Conservation (phyloP, 2,113 vertebrate species). For the Malurus alboscapulatus region DNA sequence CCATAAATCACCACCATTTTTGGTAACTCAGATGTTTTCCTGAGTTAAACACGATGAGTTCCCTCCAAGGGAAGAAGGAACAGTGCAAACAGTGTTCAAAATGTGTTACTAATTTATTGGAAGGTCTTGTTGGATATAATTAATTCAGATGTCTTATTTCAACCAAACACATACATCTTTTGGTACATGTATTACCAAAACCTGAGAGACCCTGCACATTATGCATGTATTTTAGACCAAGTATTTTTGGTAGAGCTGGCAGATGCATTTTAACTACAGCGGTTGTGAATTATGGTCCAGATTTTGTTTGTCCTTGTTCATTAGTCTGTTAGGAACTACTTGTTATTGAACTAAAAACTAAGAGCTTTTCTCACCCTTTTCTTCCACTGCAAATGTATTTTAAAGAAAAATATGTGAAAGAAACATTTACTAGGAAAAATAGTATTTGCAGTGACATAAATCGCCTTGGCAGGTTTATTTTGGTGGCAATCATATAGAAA, state of each 20-base stretch:
- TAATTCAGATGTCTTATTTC: not conserved
- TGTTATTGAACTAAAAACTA: not conserved
- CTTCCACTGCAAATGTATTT: not conserved
- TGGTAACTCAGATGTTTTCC: slow-evolving; percentile 17
- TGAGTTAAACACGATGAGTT: not conserved
- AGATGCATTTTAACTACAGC: not conserved
- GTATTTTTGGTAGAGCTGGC: not conserved
- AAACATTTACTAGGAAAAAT: not conserved
- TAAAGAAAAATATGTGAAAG: not conserved
- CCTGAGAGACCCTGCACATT: not conserved
- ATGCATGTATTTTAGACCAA: not conserved
- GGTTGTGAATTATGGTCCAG: not conserved
- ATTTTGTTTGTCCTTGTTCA: slow-evolving; percentile 5
- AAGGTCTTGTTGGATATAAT: not conserved
- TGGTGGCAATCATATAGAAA: not conserved
- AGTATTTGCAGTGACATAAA: not conserved
- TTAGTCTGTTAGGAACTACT: not conserved
- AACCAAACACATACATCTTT: not conserved
- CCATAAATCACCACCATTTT: not conserved
- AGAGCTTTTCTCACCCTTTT: not conserved
- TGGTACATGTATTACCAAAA: not conserved
- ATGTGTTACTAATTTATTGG: slow-evolving; percentile 14
- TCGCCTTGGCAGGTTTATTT: not conserved
- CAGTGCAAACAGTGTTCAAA: not conserved
- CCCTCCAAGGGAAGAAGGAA: not conserved